These are phyloP conservation scores for Sarotherodon lohbergeri DNA, from an alignment of 2,113 vertebrate genomes.

Conservation along the genomic window DNA sequence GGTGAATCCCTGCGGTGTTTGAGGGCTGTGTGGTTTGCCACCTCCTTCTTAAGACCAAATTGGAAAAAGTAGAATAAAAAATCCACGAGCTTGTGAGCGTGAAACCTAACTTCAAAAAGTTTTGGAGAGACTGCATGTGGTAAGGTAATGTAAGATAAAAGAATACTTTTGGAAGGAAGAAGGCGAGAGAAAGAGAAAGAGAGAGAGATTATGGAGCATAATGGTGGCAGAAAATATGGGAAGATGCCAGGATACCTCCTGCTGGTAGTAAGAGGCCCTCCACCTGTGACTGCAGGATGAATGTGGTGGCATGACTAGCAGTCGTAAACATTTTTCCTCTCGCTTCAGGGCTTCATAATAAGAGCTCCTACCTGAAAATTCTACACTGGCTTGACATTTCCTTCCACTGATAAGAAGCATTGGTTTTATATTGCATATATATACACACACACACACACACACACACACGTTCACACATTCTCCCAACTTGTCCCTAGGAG, in stretches of 20 bases:
- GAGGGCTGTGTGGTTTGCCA: not conserved
- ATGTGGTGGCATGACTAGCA: not conserved
- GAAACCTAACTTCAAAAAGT: slow-evolving; percentile 22
- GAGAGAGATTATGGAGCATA: not conserved
- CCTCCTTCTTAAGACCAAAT: slow-evolving; percentile 8
- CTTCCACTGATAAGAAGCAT: slow-evolving; percentile 5
- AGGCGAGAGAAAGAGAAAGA: not conserved
- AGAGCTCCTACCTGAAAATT: not conserved
- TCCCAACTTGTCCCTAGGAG: not conserved
- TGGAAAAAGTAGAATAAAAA: slow-evolving; percentile 33
- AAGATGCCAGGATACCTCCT: slow-evolving; percentile 47
- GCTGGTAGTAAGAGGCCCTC: slow-evolving; percentile 29
- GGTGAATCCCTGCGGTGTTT: not conserved
- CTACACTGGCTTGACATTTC: slow-evolving; percentile 15
- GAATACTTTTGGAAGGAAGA: not conserved
- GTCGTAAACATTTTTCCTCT: not conserved
- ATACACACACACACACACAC: not conserved
- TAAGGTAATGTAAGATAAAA: not conserved
- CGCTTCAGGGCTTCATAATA: not conserved
- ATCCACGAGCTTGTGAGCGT: slow-evolving; percentile 11
- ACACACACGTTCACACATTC: not conserved
- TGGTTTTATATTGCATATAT: not conserved
- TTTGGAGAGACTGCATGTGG: not conserved
- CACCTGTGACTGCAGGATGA: not conserved
- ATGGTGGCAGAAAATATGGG: not conserved